Conservation (phyloP, 2,113 vertebrate species). For the Perca fluviatilis region DNA sequence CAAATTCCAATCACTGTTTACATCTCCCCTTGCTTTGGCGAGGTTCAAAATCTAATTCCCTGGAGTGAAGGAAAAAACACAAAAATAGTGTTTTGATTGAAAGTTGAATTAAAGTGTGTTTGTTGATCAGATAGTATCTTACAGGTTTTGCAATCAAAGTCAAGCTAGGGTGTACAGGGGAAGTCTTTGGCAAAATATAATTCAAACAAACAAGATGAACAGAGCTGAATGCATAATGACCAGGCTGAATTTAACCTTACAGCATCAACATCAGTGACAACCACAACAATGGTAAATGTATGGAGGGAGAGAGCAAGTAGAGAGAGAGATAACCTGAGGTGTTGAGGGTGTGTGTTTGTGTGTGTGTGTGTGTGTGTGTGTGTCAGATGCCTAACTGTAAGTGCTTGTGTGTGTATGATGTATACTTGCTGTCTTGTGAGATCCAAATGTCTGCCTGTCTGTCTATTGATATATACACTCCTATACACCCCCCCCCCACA, state of each 20-base stretch:
- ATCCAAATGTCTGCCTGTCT: slow-evolving; percentile 6
- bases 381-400: background rate
- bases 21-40: background rate
- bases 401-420: background rate
- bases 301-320: background rate
- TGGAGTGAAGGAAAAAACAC: background rate
- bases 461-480: background rate
- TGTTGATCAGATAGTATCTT: slow-evolving; percentile 37
- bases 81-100: slow-evolving; percentile 8
- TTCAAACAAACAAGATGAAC: slow-evolving; percentile 63
- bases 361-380: background rate
- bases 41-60: slow-evolving; percentile 13
- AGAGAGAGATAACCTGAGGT: background rate
- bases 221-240: slow-evolving; percentile 52
- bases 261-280: slow-evolving; percentile 42
- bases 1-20: slow-evolving; percentile 12
- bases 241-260: slow-evolving; percentile 28
- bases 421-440: background rate
- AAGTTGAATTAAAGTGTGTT: slow-evolving; percentile 31
- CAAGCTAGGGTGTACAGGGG: background rate
- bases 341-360: background rate
- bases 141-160: slow-evolving; percentile 46
- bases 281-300: slow-evolving; percentile 39
- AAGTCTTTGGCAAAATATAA: slow-evolving; percentile 39
- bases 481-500: background rate